Evolutionary conservation across 2,888 invertebrate genomes (phyloP).

Genomic region (Parnassius orleans): DNA sequence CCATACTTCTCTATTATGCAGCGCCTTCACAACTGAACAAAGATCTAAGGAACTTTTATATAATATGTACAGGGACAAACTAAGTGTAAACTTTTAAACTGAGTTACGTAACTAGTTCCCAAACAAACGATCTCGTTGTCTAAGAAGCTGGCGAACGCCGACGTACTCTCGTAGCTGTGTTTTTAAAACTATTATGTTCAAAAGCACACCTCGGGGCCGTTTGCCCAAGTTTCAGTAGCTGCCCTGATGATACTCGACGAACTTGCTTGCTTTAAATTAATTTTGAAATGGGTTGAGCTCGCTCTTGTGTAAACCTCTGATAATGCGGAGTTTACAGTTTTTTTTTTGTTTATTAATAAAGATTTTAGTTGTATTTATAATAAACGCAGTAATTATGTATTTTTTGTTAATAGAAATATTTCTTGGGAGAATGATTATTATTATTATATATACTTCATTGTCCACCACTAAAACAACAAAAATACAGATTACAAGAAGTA

Average conservation of each 20-base stretch:
- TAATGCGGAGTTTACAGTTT: background rate
- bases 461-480: no score
- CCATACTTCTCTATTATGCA: background rate
- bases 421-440: no score
- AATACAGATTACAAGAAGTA: no score
- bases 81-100: background rate
- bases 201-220: slow-evolving; percentile 5
- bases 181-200: slow-evolving; percentile 15
- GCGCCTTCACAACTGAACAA: background rate
- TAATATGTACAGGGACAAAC: background rate
- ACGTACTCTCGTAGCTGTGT: background rate
- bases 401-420: background rate
- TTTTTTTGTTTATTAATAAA: background rate
- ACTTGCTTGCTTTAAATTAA: slow-evolving; percentile 8
- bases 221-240: slow-evolving; percentile 1
- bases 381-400: background rate
- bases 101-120: slow-evolving; percentile 13
- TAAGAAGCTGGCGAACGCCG: background rate
- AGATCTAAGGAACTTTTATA: background rate
- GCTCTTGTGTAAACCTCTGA: slow-evolving; percentile 6
- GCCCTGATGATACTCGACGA: slow-evolving; percentile 5
- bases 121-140: slow-evolving; percentile 4
- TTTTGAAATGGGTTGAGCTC: background rate
- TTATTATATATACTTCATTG: no score
- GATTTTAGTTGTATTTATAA: background rate